Evolutionary conservation across 2,113 vertebrate species (phyloP).

Genomic region (Erpornis zantholeuca): DNA sequence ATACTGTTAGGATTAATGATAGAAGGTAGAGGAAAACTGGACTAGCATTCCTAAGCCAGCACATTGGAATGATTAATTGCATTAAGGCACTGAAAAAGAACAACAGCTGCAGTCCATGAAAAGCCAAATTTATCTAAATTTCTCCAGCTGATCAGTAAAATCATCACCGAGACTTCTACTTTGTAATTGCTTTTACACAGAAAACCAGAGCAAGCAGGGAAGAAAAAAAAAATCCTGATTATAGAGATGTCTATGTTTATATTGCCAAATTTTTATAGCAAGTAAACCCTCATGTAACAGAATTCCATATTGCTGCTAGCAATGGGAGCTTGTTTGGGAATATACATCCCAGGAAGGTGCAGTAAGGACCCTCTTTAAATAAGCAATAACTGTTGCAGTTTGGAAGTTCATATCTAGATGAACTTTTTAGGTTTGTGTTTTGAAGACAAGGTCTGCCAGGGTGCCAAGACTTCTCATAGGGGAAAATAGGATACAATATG

Average conservation of each 20-base stretch:
- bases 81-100: slow-evolving; percentile 63
- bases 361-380: background rate
- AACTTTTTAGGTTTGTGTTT: background rate
- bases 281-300: background rate
- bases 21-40: slow-evolving; percentile 56
- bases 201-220: background rate
- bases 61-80: slow-evolving; percentile 70
- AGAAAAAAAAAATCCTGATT: background rate
- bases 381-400: background rate
- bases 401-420: background rate
- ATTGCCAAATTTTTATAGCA: background rate
- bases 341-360: background rate
- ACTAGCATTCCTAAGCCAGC: slow-evolving; percentile 47
- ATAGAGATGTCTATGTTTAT: background rate
- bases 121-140: slow-evolving; percentile 77
- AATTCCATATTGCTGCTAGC: background rate
- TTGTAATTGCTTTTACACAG: slow-evolving; percentile 3
- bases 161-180: slow-evolving; percentile 36
- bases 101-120: slow-evolving; percentile 72
- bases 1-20: slow-evolving; percentile 65
- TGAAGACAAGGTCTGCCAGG: background rate
- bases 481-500: background rate
- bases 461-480: background rate
- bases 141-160: slow-evolving; percentile 74
- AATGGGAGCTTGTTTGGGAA: background rate